These are phyloP conservation scores for Acyrthosiphon pisum DNA, from an alignment of 1,140 invertebrate species.

Conservation along the genomic window DNA sequence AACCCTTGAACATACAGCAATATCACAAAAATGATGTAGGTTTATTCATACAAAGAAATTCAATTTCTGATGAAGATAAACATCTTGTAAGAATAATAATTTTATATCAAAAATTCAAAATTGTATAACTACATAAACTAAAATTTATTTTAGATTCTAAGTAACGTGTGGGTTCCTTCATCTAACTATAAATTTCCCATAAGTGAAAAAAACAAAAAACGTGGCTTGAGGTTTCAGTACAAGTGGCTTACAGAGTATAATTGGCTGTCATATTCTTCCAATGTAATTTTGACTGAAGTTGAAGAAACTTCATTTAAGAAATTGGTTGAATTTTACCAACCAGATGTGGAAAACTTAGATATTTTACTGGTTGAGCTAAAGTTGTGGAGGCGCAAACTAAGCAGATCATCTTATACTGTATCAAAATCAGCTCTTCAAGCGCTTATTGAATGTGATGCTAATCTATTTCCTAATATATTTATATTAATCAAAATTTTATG, in stretches of 20 bases:
- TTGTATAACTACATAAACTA: conserved; percentile 5
- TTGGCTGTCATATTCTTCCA: neutral
- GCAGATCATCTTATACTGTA: too few relatives aligned
- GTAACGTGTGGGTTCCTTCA: neutral
- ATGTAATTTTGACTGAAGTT: too few relatives aligned
- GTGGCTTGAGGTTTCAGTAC: neutral
- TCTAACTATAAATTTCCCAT: neutral
- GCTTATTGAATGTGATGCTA: too few relatives aligned
- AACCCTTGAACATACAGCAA: conserved; percentile 8
- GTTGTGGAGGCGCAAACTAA: too few relatives aligned
- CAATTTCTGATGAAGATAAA: conserved; percentile 16
- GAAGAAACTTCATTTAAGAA: too few relatives aligned
- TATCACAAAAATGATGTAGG: conserved; percentile 3
- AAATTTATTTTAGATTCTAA: neutral
- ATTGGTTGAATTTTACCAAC: too few relatives aligned
- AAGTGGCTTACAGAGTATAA: neutral
- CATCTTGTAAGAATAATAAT: conserved; percentile 15
- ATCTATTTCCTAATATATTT: too few relatives aligned
- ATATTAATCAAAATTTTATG: too few relatives aligned
- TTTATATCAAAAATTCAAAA: neutral
- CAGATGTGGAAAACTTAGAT: too few relatives aligned
- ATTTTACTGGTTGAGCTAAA: too few relatives aligned
- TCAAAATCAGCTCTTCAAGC: too few relatives aligned
- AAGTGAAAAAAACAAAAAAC: neutral
- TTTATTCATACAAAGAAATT: conserved; percentile 4